Percentiles rank a stretch among this genome's conserved stretches.
These are phyloP conservation scores for Hypena proboscidalis DNA, from an alignment of 2,888 invertebrate species.

Conservation along the genomic window DNA sequence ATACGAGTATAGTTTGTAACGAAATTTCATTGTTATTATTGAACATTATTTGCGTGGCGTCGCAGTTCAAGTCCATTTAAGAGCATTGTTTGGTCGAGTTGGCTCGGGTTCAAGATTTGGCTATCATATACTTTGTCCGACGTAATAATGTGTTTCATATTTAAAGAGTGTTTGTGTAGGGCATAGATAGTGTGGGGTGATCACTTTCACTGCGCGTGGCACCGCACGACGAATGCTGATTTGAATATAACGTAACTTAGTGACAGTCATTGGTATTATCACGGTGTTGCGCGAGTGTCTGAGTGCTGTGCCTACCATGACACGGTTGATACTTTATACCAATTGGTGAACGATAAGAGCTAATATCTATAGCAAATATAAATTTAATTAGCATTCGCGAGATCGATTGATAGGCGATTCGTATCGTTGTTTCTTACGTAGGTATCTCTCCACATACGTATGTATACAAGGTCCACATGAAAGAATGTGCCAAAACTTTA, in stretches of 20 bases:
- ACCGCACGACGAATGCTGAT: slow-evolving; percentile 39
- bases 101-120: slow-evolving; percentile 29
- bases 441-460: too few relatives aligned
- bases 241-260: slow-evolving; percentile 31
- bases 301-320: background rate
- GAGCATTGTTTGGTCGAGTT: slow-evolving; percentile 9
- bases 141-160: slow-evolving; percentile 19
- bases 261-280: slow-evolving; percentile 13
- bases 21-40: slow-evolving; percentile 23
- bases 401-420: too few relatives aligned
- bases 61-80: background rate
- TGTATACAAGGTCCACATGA: too few relatives aligned
- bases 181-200: slow-evolving; percentile 21
- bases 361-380: slow-evolving; percentile 1
- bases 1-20: slow-evolving; percentile 17
- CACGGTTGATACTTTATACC: background rate
- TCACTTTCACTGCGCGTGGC: slow-evolving; percentile 58
- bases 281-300: slow-evolving; percentile 21
- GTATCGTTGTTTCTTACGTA: too few relatives aligned
- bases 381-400: too few relatives aligned
- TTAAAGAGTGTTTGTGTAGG: slow-evolving; percentile 7
- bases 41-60: slow-evolving; percentile 4
- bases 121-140: slow-evolving; percentile 18
- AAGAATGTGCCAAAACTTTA: too few relatives aligned
- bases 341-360: slow-evolving; percentile 4